phyloP scores from a whole-genome alignment of 2,797 vertebrate genomes.

The Nyctalus aviator region DNA sequence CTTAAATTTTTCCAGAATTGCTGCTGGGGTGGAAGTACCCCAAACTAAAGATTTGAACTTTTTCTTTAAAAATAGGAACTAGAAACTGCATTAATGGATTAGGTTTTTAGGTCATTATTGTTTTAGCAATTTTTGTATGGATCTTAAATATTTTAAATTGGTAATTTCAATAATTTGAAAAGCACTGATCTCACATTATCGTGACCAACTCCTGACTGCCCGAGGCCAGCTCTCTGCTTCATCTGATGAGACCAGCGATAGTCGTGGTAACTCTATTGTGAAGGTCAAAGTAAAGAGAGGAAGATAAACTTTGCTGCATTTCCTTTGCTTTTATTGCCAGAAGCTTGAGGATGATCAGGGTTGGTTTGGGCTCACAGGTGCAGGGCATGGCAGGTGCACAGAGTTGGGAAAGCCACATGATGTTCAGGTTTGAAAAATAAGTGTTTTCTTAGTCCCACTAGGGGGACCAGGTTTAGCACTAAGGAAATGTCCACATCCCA shows the following conservation, averaged over 20 bases:
- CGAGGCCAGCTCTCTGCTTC: neutral
- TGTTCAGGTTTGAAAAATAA: neutral
- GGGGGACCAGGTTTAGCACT: neutral
- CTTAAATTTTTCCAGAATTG: neutral
- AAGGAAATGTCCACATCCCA: neutral
- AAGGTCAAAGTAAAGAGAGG: neutral
- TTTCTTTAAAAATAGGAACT: neutral
- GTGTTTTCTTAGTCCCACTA: neutral
- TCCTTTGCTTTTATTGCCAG: neutral
- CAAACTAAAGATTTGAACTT: neutral
- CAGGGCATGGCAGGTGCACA: neutral
- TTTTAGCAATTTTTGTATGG: neutral
- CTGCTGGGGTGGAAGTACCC: neutral
- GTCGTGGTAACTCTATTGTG: neutral
- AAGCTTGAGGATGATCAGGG: neutral
- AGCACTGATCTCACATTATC: neutral
- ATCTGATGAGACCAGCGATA: neutral
- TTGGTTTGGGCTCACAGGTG: neutral
- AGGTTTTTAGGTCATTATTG: neutral
- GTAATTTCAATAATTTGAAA: constrained; percentile 4
- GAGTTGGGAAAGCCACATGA: neutral
- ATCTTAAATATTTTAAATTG: neutral
- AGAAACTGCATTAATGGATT: neutral
- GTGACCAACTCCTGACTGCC: neutral
- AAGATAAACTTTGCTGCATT: neutral